These are phyloP conservation scores for Drosophila azteca DNA, from an alignment of 1,140 invertebrate genomes.

Conservation along the genomic window DNA sequence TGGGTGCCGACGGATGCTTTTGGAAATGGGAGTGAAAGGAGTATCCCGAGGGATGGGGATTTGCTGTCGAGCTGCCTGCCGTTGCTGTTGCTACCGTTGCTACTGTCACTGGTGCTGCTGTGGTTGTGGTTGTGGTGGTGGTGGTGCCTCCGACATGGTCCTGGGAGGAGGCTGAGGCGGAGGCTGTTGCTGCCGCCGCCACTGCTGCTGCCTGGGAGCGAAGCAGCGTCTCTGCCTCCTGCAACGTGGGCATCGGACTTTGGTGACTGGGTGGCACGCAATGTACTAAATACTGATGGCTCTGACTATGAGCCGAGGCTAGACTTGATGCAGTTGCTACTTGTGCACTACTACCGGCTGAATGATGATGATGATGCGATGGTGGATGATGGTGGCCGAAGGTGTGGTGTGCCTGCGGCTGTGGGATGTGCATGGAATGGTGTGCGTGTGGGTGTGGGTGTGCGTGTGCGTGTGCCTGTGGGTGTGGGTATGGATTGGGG, in stretches of 20 bases:
- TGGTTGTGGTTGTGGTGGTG: not conserved
- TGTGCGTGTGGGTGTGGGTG: slow-evolving; percentile 23
- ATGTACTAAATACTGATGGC: slow-evolving; percentile 83
- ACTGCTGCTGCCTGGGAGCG: slow-evolving; percentile 50
- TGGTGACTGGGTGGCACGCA: slow-evolving; percentile 79
- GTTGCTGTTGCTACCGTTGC: slow-evolving; percentile 15
- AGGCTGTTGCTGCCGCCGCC: slow-evolving; percentile 4
- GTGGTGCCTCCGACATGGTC: too few species aligned
- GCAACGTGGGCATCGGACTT: slow-evolving; percentile 81
- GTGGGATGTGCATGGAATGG: slow-evolving; percentile 16
- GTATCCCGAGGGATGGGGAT: slow-evolving; percentile 23
- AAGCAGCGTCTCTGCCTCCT: slow-evolving; percentile 69
- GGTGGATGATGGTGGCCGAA: slow-evolving; percentile 31
- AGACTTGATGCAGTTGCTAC: slow-evolving; percentile 72
- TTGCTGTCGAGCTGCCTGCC: slow-evolving; percentile 35
- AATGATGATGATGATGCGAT: slow-evolving; percentile 47
- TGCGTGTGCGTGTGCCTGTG: slow-evolving; percentile 30
- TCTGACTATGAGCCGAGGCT: slow-evolving; percentile 81
- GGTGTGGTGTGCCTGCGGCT: too few species aligned
- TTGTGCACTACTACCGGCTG: slow-evolving; percentile 74
- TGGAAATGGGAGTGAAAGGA: slow-evolving; percentile 81
- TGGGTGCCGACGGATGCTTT: slow-evolving; percentile 81
- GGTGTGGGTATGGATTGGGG: slow-evolving; percentile 22
- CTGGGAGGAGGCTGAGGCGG: not conserved
- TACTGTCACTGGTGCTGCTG: slow-evolving; percentile 9